Base-by-base conservation (phyloP, 2,888 invertebrate genomes). In the Zelleria hepariella region DNA sequence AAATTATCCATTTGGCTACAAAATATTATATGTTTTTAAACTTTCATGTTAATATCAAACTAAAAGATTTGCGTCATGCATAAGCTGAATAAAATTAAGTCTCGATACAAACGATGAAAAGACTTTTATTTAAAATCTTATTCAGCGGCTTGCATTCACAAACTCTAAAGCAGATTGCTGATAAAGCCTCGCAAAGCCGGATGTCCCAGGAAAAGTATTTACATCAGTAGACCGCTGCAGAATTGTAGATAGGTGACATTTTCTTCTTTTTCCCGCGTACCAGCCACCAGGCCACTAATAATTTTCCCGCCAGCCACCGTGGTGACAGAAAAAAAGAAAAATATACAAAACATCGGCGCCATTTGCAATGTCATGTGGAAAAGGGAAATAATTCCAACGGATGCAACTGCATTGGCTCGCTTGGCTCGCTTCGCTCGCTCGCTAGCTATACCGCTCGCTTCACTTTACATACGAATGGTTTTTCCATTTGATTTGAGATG, bases 401-500 rank as follows among this genome's bases (percentile, higher is more conserved):
- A 42, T 42, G 32, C 32, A 42, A 27, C 48, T 58, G 42, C 48
- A 57, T 54, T 42, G 42, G 26, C 58, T 55, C 56, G 60, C 59
- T 55, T 26, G 42, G 58, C 57, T 60, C 60, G 60, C 61, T 60
- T 61, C 59, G 61, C 59, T 58, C 59, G 49, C 24, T 26, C 26
- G 57, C 51, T 49, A 26, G 32, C 52, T 54, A 57, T 57, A 21
- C 32, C 32, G 60, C 49, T 62, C 62, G 60, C 61, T 59, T 21
- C 60, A 57, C 61, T 67, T 64, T 61, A 64, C 65, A 64, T 62
- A 24, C 63, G 60, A 66, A 63, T 63, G 67, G 63, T 62, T 63
- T 68, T 68, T 67, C 67, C 67, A 59, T 65, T 64, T 66, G 65
- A 66, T 63, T 64, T 64, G 58, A 62, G 58, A 54, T 54, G 54